These are phyloP conservation scores for Drosophila takahashii DNA, from an alignment of 1,140 invertebrate species.

Conservation along the genomic window DNA sequence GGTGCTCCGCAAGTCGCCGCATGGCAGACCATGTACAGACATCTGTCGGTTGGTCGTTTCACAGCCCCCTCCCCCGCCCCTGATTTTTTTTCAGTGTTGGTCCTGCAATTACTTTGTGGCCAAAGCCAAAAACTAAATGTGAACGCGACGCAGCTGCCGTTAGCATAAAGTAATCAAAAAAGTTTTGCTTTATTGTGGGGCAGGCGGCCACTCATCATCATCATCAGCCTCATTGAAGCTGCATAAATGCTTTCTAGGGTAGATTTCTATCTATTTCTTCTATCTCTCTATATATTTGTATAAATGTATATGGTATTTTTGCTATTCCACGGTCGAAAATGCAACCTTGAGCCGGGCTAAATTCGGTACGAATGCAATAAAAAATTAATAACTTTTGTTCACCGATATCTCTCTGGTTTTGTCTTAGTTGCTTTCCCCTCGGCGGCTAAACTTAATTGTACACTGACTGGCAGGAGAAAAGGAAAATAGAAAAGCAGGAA, in stretches of 20 bases:
- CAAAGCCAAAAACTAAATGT: slow-evolving; percentile 66
- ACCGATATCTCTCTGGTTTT: slow-evolving; percentile 14
- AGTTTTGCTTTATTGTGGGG: slow-evolving; percentile 70
- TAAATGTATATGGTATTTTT: neutral
- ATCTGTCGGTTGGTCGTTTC: slow-evolving; percentile 20
- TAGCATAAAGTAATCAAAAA: slow-evolving; percentile 77
- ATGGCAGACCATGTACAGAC: slow-evolving; percentile 16
- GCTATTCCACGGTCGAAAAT: neutral
- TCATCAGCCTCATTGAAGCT: slow-evolving; percentile 43
- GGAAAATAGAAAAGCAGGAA: slow-evolving; percentile 5
- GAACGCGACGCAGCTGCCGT: slow-evolving; percentile 69
- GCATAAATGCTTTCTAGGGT: slow-evolving; percentile 33
- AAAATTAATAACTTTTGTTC: slow-evolving; percentile 49
- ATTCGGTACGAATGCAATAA: slow-evolving; percentile 37
- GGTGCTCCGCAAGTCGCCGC: slow-evolving; percentile 10
- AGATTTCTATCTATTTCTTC: slow-evolving; percentile 2
- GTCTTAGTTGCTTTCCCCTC: slow-evolving; percentile 5
- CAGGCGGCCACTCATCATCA: slow-evolving; percentile 54
- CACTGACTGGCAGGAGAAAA: slow-evolving; percentile 8
- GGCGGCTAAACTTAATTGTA: slow-evolving; percentile 41
- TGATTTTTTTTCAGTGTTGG: slow-evolving; percentile 28
- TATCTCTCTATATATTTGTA: neutral
- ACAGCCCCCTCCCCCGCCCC: neutral
- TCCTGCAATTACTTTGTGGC: slow-evolving; percentile 59
- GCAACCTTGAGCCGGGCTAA: slow-evolving; percentile 38